phyloP scores from a whole-genome alignment of 1,140 invertebrate genomes.

The Ephestia elutella region DNA sequence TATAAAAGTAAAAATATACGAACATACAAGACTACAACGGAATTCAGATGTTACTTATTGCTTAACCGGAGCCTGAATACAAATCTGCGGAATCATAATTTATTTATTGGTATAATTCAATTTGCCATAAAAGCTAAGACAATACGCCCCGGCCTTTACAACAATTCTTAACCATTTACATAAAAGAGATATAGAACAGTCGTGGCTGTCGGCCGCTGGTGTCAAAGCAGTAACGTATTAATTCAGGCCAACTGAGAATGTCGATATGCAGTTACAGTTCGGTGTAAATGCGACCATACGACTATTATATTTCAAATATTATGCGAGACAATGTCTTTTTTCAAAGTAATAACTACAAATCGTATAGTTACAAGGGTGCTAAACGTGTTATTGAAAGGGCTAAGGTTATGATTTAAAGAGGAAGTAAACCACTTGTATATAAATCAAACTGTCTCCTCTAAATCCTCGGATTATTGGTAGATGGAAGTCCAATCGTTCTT shows the following conservation, averaged over 20 bases:
- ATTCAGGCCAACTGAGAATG: not conserved
- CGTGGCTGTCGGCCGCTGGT: not conserved
- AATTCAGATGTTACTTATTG: not conserved
- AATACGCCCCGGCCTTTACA: not conserved
- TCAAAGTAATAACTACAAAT: no score
- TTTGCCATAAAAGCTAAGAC: not conserved
- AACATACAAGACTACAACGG: not conserved
- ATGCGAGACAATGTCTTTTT: no score
- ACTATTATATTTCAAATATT: not conserved
- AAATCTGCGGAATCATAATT: not conserved
- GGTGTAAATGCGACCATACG: not conserved
- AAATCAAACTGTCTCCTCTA: no score
- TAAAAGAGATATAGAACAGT: not conserved
- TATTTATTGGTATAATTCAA: conserved; percentile 1
- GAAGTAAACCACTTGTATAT: no score
- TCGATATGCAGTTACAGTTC: not conserved
- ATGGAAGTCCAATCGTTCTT: no score
- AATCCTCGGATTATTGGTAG: no score
- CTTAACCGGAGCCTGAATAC: not conserved
- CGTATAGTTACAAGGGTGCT: no score
- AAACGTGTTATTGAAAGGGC: no score
- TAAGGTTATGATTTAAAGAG: no score
- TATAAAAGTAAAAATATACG: not conserved
- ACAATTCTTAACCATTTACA: not conserved
- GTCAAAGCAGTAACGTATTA: not conserved